These are phyloP conservation scores for Lonchura striata DNA, from an alignment of 2,113 vertebrate genomes.

Conservation along the genomic window DNA sequence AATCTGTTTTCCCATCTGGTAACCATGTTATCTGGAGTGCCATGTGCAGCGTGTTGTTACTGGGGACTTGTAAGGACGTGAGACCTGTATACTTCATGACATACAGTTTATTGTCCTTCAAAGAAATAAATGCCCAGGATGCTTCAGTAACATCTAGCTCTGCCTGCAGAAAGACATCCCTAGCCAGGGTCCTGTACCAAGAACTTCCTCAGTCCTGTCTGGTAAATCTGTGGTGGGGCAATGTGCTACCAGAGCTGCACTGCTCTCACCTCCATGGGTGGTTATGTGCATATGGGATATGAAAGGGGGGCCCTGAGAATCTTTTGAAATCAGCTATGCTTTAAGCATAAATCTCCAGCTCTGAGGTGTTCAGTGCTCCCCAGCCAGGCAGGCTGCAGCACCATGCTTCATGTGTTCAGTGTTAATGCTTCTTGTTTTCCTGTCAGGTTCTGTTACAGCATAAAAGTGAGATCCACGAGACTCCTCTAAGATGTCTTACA, in stretches of 20 bases:
- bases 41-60: rapidly evolving
- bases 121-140: not conserved
- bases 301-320: not conserved
- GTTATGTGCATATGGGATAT: rapidly evolving
- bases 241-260: not conserved
- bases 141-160: not conserved
- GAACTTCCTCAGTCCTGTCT: not conserved
- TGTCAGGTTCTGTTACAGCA: constrained; percentile 7
- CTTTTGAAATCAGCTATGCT: not conserved
- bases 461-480: not conserved
- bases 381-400: rapidly evolving
- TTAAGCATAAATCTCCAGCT: not conserved
- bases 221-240: rapidly evolving
- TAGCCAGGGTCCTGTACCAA: not conserved
- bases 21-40: not conserved
- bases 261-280: rapidly evolving
- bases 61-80: not conserved
- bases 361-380: not conserved
- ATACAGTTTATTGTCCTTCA: not conserved
- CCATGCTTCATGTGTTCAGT: not conserved
- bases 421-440: not conserved
- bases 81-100: not conserved
- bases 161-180: not conserved
- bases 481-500: constrained; percentile 83
- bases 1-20: not conserved